A percentile compares a stretch with the other conserved stretches of the same genome.
phyloP scores from a whole-genome alignment of 2,888 invertebrate genomes.

The Ectemnius cavifrons region DNA sequence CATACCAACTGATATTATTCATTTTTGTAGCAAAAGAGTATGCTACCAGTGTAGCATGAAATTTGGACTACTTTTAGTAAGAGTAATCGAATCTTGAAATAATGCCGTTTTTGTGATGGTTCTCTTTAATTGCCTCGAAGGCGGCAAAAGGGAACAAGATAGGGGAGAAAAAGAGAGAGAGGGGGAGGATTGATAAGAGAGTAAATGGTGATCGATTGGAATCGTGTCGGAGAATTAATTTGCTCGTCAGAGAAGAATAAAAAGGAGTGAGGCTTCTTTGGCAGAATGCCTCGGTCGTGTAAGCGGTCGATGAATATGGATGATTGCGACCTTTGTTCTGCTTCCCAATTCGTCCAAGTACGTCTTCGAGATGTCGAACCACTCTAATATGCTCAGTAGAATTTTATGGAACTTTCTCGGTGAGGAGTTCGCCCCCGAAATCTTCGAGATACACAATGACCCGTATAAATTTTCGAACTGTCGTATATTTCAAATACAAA shows the following conservation, averaged over 20 bases:
- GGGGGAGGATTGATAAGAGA: neutral
- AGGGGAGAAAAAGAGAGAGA: neutral
- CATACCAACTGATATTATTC: constrained; percentile 43
- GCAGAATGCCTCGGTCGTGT: constrained; percentile 37
- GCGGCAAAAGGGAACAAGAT: too few relatives aligned
- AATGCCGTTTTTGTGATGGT: neutral
- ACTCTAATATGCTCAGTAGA: constrained; percentile 1
- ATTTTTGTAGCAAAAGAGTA: neutral
- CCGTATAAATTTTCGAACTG: too few relatives aligned
- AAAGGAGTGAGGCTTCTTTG: constrained; percentile 39
- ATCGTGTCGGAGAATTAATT: constrained; percentile 62
- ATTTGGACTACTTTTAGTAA: neutral
- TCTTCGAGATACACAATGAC: too few relatives aligned
- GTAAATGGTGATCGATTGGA: constrained; percentile 43
- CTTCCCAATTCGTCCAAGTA: constrained; percentile 42
- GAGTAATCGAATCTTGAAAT: neutral
- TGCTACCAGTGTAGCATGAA: too few relatives aligned
- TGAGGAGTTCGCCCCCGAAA: neutral
- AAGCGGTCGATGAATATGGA: constrained; percentile 62
- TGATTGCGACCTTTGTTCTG: constrained; percentile 50
- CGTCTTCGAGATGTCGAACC: constrained; percentile 8
- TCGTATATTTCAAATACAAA: too few relatives aligned
- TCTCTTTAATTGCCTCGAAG: too few relatives aligned
- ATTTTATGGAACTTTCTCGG: neutral
- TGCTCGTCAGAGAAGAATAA: constrained; percentile 40